phyloP scores from a whole-genome alignment of 2,888 invertebrate species.

The Calameuta pallipes region DNA sequence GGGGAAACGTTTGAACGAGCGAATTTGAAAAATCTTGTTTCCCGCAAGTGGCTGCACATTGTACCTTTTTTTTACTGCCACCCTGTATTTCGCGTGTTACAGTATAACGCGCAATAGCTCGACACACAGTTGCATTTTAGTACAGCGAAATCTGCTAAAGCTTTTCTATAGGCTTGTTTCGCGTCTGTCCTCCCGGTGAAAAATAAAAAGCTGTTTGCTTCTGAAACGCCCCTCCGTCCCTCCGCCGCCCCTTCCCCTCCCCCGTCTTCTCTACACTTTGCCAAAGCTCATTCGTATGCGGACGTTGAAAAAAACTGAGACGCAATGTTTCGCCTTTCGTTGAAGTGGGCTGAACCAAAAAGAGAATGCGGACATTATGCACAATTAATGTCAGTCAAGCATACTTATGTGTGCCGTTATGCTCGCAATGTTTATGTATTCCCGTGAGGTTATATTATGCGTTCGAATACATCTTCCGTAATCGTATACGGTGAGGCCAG shows the following conservation, averaged over 20 bases:
- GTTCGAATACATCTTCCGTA: slow-evolving; percentile 23
- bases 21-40: background rate
- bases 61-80: background rate
- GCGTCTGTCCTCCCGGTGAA: background rate
- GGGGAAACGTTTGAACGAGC: background rate
- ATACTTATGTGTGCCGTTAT: slow-evolving; percentile 53
- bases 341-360: slow-evolving; percentile 24
- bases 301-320: slow-evolving; percentile 33
- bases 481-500: slow-evolving; percentile 31
- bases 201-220: background rate
- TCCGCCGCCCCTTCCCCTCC: background rate
- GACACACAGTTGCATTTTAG: background rate
- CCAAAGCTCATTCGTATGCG: slow-evolving; percentile 46
- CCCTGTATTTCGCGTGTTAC: background rate
- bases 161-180: background rate
- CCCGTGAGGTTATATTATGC: slow-evolving; percentile 10
- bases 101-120: background rate
- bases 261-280: background rate
- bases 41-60: background rate
- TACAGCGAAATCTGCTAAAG: background rate
- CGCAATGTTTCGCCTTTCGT: slow-evolving; percentile 46
- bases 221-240: background rate
- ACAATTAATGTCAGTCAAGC: slow-evolving; percentile 63
- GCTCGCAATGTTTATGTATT: slow-evolving; percentile 48
- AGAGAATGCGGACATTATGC: slow-evolving; percentile 49